phyloP scores from a whole-genome alignment of 2,888 invertebrate genomes.

The Watsonalla binaria region DNA sequence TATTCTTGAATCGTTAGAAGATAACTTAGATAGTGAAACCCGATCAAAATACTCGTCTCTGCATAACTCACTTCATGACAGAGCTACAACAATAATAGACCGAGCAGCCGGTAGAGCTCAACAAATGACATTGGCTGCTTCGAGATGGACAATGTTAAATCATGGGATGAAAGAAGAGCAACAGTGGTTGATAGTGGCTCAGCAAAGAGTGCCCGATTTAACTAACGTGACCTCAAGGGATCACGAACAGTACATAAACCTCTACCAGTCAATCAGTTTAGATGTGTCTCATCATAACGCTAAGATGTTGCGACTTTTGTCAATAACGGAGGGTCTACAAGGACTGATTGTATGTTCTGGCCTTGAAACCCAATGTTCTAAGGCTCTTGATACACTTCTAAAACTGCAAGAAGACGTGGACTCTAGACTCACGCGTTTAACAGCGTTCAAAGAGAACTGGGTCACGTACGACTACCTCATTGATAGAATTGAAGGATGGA shows the following conservation, averaged over 20 bases:
- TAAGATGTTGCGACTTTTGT: constrained; percentile 85
- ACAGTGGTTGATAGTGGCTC: constrained; percentile 90
- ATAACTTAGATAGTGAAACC: constrained; percentile 89
- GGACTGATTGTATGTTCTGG: constrained; percentile 86
- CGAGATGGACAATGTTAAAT: constrained; percentile 89
- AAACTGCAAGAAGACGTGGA: constrained; percentile 88
- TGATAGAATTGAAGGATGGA: constrained; percentile 87
- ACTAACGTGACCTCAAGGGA: constrained; percentile 89
- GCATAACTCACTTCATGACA: constrained; percentile 87
- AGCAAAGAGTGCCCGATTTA: constrained; percentile 89
- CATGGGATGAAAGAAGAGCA: constrained; percentile 90
- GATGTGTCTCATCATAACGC: constrained; percentile 90
- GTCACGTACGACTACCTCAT: constrained; percentile 84
- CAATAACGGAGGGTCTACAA: constrained; percentile 85
- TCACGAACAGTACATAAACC: constrained; percentile 89
- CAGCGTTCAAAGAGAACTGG: constrained; percentile 89
- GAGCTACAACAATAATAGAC: constrained; percentile 87
- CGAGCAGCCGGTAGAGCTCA: constrained; percentile 89
- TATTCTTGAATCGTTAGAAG: constrained; percentile 90
- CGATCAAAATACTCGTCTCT: constrained; percentile 84
- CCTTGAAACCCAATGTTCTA: constrained; percentile 85
- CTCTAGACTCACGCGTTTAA: constrained; percentile 82
- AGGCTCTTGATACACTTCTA: constrained; percentile 84
- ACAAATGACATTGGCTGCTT: constrained; percentile 90
- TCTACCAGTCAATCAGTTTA: constrained; percentile 87